These are phyloP conservation scores for Cheilosia grossa DNA, from an alignment of 2,888 invertebrate genomes.

Conservation along the genomic window DNA sequence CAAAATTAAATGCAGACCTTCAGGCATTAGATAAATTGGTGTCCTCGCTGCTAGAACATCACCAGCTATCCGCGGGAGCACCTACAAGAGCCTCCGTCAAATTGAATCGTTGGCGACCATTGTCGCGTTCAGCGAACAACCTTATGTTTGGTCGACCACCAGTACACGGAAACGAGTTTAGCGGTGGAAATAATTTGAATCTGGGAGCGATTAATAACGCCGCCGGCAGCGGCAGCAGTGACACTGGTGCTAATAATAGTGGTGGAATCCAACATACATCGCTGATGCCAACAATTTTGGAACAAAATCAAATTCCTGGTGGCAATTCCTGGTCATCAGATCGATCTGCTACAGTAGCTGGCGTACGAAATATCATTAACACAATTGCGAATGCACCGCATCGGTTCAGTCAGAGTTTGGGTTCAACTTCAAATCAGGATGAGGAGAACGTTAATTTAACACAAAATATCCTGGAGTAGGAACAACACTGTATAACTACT, in stretches of 20 bases:
- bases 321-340: slow-evolving; percentile 78
- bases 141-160: slow-evolving; percentile 76
- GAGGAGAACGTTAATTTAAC: slow-evolving; percentile 82
- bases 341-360: slow-evolving; percentile 76
- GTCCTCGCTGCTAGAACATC: slow-evolving; percentile 85
- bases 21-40: slow-evolving; percentile 87
- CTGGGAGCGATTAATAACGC: slow-evolving; percentile 58
- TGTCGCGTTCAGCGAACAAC: slow-evolving; percentile 82
- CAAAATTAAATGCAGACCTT: slow-evolving; percentile 85
- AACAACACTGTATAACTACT: slow-evolving; percentile 7
- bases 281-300: slow-evolving; percentile 83
- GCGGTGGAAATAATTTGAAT: slow-evolving; percentile 70
- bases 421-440: slow-evolving; percentile 63
- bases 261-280: slow-evolving; percentile 76
- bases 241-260: slow-evolving; percentile 55
- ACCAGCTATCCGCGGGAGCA: slow-evolving; percentile 58
- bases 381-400: slow-evolving; percentile 79
- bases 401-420: slow-evolving; percentile 76
- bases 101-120: slow-evolving; percentile 81
- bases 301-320: slow-evolving; percentile 77
- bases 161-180: slow-evolving; percentile 55
- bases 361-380: slow-evolving; percentile 80
- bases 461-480: slow-evolving; percentile 78
- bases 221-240: slow-evolving; percentile 28
- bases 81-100: slow-evolving; percentile 77